Evolutionary conservation across 2,888 invertebrate species (phyloP), one percentile per base, ranked within the genome.

Genomic region (Melanophora roralis): DNA sequence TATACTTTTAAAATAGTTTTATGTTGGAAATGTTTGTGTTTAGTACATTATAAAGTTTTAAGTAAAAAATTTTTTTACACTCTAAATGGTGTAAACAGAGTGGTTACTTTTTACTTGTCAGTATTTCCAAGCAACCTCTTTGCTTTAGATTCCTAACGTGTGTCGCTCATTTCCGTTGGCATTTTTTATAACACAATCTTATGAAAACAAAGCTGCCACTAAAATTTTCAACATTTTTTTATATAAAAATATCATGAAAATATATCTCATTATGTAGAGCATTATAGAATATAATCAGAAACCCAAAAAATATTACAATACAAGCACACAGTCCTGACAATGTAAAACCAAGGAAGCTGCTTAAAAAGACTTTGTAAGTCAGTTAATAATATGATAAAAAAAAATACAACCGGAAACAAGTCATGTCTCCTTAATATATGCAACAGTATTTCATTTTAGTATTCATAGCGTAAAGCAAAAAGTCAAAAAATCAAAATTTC

Each of bases 161-260:
- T 82, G 82, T 82, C 83, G 79, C 81, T 83, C 83, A 83, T 82
- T 83, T 83, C 83, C 83, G 75, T 78, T 82, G 83, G 82, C 76
- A 82, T 82, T 83, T 82, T 82, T 83, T 78, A 81, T 78, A 81
- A 78, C 64, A 65, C 60, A 72, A 75, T 80, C 83, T 78, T 81
- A 72, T 81, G 83, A 79, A 82, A 82, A 82, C 53, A 77, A 69
- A 81, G 78, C 67, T 74, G 65, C 38, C 73, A 74, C 51, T n/a
- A 78, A 81, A 75, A 72, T 74, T 60, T 72, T 57, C 60, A 78
- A 75, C 60, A 68, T 23, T 78, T 43, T 34, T 36, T 45, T 40
- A 12, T 27, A 12, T 38, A 38, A 62, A 75, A 77, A 62, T 73
- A 71, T 45, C 40, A 62, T 7, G 16, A 16, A 14, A 43, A 40